These are phyloP conservation scores for Pseudomyrmex gracilis DNA, from an alignment of 1,140 invertebrate species.

Conservation along the genomic window DNA sequence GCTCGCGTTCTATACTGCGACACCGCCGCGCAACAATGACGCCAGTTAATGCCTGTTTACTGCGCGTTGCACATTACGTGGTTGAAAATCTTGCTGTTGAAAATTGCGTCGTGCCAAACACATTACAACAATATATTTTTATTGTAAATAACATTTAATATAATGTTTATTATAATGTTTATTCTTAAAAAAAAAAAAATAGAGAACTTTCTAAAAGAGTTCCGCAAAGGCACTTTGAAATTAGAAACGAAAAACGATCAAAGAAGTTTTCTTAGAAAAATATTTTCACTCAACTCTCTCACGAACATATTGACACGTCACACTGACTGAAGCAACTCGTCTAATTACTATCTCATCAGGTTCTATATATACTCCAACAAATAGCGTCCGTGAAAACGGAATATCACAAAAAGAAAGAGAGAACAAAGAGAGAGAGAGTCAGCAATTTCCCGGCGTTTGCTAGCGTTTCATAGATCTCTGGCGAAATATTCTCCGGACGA, in stretches of 20 bases:
- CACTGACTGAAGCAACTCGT: background rate
- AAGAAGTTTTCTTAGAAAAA: too few species aligned
- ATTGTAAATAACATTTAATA: too few species aligned
- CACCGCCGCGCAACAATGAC: slow-evolving; percentile 53
- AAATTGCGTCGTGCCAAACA: too few species aligned
- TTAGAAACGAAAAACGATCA: too few species aligned
- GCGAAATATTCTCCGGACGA: background rate
- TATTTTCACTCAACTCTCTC: background rate
- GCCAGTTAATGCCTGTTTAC: slow-evolving; percentile 64
- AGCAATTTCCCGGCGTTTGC: slow-evolving; percentile 17
- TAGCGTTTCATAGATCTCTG: background rate
- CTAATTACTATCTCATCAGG: slow-evolving; percentile 3
- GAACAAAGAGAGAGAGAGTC: background rate
- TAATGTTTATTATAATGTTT: too few species aligned
- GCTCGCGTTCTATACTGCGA: slow-evolving; percentile 54
- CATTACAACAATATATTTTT: too few species aligned
- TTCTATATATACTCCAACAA: slow-evolving; percentile 1
- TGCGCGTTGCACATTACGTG: background rate
- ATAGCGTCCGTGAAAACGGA: background rate
- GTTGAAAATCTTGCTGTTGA: slow-evolving; percentile 1
- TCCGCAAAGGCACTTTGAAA: too few species aligned
- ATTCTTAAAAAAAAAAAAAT: too few species aligned
- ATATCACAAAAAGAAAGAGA: background rate
- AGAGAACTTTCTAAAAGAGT: too few species aligned
- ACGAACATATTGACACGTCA: background rate